Percentiles rank a stretch among this genome's conserved stretches.
Conservation (phyloP, 1,140 invertebrate genomes). For the Aphelinus certus region DNA sequence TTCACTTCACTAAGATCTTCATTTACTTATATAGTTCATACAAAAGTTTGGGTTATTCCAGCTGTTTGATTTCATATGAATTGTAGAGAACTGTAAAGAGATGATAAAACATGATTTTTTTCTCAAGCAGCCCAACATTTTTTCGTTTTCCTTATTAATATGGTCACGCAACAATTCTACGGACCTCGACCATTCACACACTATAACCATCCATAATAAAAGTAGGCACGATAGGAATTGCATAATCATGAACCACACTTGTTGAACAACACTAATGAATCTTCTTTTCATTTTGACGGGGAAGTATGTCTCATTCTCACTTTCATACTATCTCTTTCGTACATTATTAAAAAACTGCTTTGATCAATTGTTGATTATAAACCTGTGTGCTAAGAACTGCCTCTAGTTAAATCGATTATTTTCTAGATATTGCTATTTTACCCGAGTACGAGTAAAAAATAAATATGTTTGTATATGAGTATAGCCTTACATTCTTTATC, state of each 20-base stretch:
- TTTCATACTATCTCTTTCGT: background rate
- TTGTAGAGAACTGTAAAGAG: too few relatives aligned
- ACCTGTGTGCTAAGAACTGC: slow-evolving; percentile 17
- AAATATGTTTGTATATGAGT: slow-evolving; percentile 21
- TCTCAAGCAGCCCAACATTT: slow-evolving; percentile 23
- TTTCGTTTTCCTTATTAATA: slow-evolving; percentile 36
- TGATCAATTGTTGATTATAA: slow-evolving; percentile 15
- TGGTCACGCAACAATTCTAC: slow-evolving; percentile 19
- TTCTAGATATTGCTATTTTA: slow-evolving; percentile 36
- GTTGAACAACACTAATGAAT: slow-evolving; percentile 33
- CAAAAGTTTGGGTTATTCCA: too few relatives aligned
- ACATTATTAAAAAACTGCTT: slow-evolving; percentile 12
- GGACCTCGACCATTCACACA: slow-evolving; percentile 22
- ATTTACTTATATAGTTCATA: too few relatives aligned
- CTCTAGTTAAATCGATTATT: slow-evolving; percentile 21
- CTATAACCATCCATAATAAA: slow-evolving; percentile 51
- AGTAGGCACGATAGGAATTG: slow-evolving; percentile 56
- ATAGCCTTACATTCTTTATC: slow-evolving; percentile 31
- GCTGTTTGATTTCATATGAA: too few relatives aligned
- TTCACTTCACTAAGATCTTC: slow-evolving; percentile 7
- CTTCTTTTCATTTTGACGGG: slow-evolving; percentile 3
- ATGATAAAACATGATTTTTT: background rate
- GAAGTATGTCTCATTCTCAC: slow-evolving; percentile 14
- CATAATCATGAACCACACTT: slow-evolving; percentile 36
- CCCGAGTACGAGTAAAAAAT: slow-evolving; percentile 31